These are phyloP conservation scores for Rhamnusium bicolor DNA, from an alignment of 2,888 invertebrate genomes.

Conservation along the genomic window DNA sequence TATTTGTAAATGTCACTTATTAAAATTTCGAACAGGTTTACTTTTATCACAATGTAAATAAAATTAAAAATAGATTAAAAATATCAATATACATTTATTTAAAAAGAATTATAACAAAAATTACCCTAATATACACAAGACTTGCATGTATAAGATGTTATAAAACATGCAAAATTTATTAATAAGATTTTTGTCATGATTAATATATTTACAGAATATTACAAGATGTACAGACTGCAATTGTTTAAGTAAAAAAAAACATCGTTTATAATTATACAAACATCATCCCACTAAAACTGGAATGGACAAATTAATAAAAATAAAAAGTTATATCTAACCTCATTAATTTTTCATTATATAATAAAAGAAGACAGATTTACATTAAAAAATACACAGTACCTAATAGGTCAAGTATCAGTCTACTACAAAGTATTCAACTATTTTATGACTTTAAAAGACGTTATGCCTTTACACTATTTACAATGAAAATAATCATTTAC, in stretches of 20 bases:
- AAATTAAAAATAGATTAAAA: conserved; percentile 35
- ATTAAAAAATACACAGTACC: conserved; percentile 71
- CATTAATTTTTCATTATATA: conserved; percentile 52
- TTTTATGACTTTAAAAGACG: conserved; percentile 68
- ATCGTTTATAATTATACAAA: conserved; percentile 64
- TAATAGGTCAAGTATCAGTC: conserved; percentile 68
- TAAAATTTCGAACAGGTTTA: conserved; percentile 45
- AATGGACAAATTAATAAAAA: conserved; percentile 62
- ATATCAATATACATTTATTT: conserved; percentile 49
- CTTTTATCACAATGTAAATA: conserved; percentile 41
- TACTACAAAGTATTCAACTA: conserved; percentile 68
- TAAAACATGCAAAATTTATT: conserved; percentile 37
- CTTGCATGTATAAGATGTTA: conserved; percentile 39
- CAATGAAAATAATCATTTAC: conserved; percentile 69
- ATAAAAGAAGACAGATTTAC: conserved; percentile 66
- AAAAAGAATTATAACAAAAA: conserved; percentile 52
- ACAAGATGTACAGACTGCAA: conserved; percentile 70
- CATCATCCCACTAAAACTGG: conserved; percentile 72
- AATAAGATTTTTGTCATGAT: conserved; percentile 48
- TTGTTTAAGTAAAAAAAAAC: conserved; percentile 63
- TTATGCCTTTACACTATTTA: conserved; percentile 72
- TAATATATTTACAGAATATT: conserved; percentile 66
- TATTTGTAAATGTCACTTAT: conserved; percentile 40
- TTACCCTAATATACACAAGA: conserved; percentile 51
- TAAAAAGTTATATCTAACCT: conserved; percentile 56